Evolutionary conservation across 2,113 vertebrate genomes (phyloP).

Genomic region (Colius striatus): DNA sequence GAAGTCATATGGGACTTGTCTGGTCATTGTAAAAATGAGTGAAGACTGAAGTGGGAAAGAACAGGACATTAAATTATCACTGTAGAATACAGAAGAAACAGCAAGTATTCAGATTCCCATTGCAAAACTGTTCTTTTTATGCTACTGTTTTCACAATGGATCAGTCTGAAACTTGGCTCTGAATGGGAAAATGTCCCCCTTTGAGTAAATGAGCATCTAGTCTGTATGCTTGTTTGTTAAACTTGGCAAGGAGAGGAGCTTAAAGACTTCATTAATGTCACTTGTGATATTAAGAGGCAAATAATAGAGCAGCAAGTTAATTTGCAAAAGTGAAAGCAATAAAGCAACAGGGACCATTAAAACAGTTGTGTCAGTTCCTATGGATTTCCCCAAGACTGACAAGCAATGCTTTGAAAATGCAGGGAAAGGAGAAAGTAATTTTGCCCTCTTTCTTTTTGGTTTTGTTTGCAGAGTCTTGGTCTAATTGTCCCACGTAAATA

Average conservation of each 20-base stretch:
- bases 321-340: background rate
- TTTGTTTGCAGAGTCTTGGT: background rate
- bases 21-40: background rate
- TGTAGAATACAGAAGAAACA: background rate
- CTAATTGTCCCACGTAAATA: background rate
- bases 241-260: background rate
- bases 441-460: background rate
- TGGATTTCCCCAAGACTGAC: background rate
- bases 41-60: constrained; percentile 1
- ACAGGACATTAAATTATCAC: background rate
- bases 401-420: background rate
- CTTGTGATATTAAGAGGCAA: constrained; percentile 18
- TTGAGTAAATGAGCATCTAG: background rate
- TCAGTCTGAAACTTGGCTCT: constrained; percentile 27
- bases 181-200: background rate
- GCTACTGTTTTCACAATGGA: background rate
- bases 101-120: background rate
- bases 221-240: background rate
- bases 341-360: background rate
- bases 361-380: background rate
- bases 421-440: background rate
- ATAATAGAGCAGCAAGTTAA: constrained; percentile 23
- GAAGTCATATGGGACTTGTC: background rate
- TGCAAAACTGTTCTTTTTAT: background rate
- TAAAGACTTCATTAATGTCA: constrained; percentile 31